A percentile compares a stretch with the other conserved stretches of the same genome.
Conservation (phyloP, 2,113 vertebrate genomes). For the Ptilonorhynchus violaceus region DNA sequence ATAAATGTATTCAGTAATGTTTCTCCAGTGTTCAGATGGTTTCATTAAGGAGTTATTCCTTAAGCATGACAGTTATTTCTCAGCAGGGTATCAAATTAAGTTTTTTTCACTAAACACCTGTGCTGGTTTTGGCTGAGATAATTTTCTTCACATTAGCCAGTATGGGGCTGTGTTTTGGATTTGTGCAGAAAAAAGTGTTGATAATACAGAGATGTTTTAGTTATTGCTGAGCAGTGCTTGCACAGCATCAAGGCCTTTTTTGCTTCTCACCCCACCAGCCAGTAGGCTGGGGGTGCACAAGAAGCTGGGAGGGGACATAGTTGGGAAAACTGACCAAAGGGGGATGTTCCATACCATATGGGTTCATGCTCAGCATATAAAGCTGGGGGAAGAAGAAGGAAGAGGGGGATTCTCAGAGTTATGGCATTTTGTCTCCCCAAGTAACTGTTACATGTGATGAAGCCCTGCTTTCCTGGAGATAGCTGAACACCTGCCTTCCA, state of each 20-base stretch:
- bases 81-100: not conserved
- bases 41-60: not conserved
- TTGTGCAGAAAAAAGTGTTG: not conserved
- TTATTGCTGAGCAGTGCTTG: not conserved
- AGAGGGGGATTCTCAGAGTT: not conserved
- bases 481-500: not conserved
- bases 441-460: not conserved
- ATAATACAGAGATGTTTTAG: not conserved
- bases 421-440: not conserved
- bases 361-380: not conserved
- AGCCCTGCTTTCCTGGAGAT: not conserved
- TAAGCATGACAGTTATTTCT: not conserved
- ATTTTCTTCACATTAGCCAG: not conserved
- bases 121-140: not conserved
- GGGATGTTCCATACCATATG: not conserved
- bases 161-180: not conserved
- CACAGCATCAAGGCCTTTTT: not conserved
- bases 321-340: not conserved
- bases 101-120: not conserved
- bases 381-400: not conserved
- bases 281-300: not conserved
- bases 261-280: not conserved
- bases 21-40: not conserved
- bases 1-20: not conserved
- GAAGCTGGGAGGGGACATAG: not conserved